Evolutionary conservation across 2,113 vertebrate species (phyloP).

Genomic region (Barbus barbus): DNA sequence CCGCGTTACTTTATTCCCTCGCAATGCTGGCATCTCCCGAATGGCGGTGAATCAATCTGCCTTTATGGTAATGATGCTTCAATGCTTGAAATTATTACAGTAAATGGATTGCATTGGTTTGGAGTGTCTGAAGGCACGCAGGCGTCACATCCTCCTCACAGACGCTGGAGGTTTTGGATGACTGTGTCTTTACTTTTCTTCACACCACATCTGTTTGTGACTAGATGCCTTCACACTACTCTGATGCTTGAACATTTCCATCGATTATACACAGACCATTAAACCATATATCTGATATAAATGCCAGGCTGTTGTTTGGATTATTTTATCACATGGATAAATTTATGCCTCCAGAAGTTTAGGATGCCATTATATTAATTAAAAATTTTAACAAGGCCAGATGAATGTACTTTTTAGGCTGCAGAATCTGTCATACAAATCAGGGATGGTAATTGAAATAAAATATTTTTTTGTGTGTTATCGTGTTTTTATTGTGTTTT

Average conservation of each 20-base stretch:
- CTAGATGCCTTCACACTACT: constrained; percentile 1
- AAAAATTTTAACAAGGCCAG: background rate
- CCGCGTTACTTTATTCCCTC: constrained; percentile 71
- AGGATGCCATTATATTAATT: background rate
- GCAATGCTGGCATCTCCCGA: constrained; percentile 64
- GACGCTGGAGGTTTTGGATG: constrained; percentile 37
- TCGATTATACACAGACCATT: constrained; percentile 34
- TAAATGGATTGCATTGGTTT: constrained; percentile 67
- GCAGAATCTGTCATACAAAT: background rate
- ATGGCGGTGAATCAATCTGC: constrained; percentile 73
- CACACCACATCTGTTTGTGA: constrained; percentile 41
- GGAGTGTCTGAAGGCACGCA: constrained; percentile 45
- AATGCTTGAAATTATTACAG: constrained; percentile 67
- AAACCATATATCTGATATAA: constrained; percentile 28
- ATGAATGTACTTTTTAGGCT: background rate
- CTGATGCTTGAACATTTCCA: constrained; percentile 13
- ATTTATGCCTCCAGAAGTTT: background rate
- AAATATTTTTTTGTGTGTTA: no score
- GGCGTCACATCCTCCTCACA: background rate
- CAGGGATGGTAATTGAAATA: background rate
- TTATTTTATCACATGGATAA: constrained; percentile 9
- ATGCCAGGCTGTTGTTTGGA: constrained; percentile 15
- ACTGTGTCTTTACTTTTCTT: constrained; percentile 30
- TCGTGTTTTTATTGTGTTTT: no score
- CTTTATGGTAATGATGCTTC: constrained; percentile 70